Conservation (phyloP, 2,888 invertebrate genomes). For the Andrena camellia region DNA sequence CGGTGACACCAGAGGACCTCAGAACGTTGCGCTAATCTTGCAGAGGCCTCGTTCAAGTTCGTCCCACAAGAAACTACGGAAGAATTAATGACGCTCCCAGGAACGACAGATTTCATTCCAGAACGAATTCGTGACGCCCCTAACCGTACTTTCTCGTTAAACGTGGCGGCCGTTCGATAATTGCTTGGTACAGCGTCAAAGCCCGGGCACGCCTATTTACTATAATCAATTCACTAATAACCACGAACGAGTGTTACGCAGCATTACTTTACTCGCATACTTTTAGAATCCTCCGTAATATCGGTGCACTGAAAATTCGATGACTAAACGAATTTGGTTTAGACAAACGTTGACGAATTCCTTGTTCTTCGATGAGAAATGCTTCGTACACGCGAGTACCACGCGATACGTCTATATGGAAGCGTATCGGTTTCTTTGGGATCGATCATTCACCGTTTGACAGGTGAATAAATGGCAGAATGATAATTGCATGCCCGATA, state of each 20-base stretch:
- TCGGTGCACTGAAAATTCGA: too few relatives aligned
- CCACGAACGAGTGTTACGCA: background rate
- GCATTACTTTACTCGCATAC: background rate
- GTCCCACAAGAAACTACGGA: conserved; percentile 18
- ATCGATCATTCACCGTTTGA: conserved; percentile 27
- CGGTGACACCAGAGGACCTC: conserved; percentile 5
- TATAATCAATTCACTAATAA: background rate
- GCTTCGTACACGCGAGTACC: too few relatives aligned
- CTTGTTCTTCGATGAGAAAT: background rate
- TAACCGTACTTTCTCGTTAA: conserved; percentile 6
- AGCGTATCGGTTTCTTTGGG: background rate
- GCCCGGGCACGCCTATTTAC: background rate
- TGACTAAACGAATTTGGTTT: too few relatives aligned
- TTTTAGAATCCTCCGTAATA: background rate
- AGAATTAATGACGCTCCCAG: conserved; percentile 33
- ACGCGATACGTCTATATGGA: background rate
- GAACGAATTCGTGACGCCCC: conserved; percentile 4
- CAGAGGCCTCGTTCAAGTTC: conserved; percentile 27
- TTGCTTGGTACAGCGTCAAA: conserved; percentile 11
- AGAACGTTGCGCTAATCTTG: conserved; percentile 40
- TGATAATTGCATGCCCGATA: conserved; percentile 60
- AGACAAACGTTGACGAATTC: too few relatives aligned
- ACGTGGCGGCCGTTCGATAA: conserved; percentile 4
- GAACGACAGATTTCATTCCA: conserved; percentile 7
- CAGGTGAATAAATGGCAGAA: conserved; percentile 59